phyloP scores from a whole-genome alignment of 1,140 invertebrate species.

The Drosophila eugracilis region DNA sequence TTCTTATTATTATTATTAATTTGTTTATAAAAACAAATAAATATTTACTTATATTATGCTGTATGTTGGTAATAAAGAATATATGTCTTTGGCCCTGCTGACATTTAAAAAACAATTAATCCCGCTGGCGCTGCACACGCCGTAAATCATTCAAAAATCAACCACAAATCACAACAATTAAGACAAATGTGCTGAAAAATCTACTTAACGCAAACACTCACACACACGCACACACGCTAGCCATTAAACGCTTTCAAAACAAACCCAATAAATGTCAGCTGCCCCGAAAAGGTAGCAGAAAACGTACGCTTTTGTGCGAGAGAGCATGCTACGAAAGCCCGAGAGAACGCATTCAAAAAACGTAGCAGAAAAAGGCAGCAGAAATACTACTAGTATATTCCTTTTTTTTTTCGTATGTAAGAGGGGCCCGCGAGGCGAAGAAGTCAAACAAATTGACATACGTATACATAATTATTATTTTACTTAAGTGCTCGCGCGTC shows the following conservation, averaged over 20 bases:
- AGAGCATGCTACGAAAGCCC: slow-evolving; percentile 2
- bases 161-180: slow-evolving; percentile 84
- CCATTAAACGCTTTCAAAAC: slow-evolving; percentile 77
- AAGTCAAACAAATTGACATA: slow-evolving; percentile 84
- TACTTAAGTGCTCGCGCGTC: slow-evolving; percentile 84
- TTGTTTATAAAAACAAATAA: neutral
- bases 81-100: slow-evolving; percentile 23
- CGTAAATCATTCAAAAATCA: slow-evolving; percentile 82
- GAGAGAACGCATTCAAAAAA: neutral
- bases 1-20: neutral
- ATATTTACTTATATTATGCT: neutral
- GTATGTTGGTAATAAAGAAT: neutral
- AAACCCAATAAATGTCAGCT: slow-evolving; percentile 79
- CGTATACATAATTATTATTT: slow-evolving; percentile 83
- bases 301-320: slow-evolving; percentile 8
- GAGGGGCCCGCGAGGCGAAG: slow-evolving; percentile 61
- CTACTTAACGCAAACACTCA: slow-evolving; percentile 74
- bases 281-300: slow-evolving; percentile 53
- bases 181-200: slow-evolving; percentile 83
- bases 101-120: slow-evolving; percentile 73
- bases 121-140: slow-evolving; percentile 38
- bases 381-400: slow-evolving; percentile 13
- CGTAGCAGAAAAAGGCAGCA: slow-evolving; percentile 12
- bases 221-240: slow-evolving; percentile 22
- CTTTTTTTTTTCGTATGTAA: neutral